phyloP scores from a whole-genome alignment of 2,797 vertebrate species.

The Tauraco hartlaubi region DNA sequence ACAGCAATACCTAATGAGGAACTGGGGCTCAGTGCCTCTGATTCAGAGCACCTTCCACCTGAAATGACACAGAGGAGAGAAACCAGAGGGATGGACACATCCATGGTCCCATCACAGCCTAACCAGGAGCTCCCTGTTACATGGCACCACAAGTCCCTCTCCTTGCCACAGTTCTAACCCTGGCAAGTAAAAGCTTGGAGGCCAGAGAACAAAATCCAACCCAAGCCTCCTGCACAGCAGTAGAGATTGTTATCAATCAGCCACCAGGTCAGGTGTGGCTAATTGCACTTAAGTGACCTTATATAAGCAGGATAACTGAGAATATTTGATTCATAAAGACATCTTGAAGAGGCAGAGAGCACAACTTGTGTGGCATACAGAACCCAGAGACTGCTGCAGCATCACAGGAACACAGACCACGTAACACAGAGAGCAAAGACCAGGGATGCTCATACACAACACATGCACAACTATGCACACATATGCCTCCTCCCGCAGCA shows the following conservation, averaged over 20 bases:
- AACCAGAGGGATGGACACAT: background rate
- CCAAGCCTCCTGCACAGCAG: background rate
- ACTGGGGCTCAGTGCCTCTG: background rate
- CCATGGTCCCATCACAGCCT: background rate
- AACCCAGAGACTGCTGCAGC: background rate
- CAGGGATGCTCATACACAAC: background rate
- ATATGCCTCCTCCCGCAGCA: background rate
- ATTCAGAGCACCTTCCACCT: background rate
- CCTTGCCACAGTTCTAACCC: background rate
- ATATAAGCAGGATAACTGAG: background rate
- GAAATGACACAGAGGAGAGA: background rate
- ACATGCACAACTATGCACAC: background rate
- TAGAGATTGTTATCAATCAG: rapidly evolving
- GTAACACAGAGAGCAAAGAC: background rate
- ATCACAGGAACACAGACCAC: background rate
- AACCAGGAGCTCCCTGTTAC: background rate
- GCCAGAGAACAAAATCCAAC: background rate
- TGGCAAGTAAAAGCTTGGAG: background rate
- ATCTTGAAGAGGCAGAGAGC: background rate
- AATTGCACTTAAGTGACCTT: background rate
- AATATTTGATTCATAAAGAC: background rate
- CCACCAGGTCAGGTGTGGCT: background rate
- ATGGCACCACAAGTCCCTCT: background rate
- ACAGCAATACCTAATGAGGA: background rate
- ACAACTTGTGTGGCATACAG: background rate